Evolutionary conservation across 2,113 vertebrate species (phyloP).

Genomic region (Steatornis caripensis): DNA sequence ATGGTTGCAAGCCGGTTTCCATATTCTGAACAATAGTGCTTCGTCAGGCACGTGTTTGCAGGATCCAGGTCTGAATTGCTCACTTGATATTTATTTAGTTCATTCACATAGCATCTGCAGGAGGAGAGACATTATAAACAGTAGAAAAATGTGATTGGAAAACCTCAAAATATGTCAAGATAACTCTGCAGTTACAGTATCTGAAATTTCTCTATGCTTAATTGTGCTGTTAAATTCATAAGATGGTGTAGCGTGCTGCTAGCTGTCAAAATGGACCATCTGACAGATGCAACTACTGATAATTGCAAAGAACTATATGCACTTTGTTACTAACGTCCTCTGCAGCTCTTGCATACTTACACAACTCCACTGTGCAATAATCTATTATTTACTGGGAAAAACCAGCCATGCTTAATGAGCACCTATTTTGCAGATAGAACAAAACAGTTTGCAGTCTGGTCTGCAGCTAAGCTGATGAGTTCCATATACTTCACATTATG

Average conservation of each 20-base stretch:
- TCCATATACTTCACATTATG: background rate
- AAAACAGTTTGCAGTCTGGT: background rate
- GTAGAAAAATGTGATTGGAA: background rate
- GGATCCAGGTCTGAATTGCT: background rate
- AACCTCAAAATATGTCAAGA: background rate
- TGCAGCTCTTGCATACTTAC: background rate
- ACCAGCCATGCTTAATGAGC: background rate
- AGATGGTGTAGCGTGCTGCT: background rate
- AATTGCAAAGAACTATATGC: background rate
- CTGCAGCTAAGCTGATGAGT: background rate
- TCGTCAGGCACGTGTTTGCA: rapidly evolving
- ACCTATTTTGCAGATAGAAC: background rate
- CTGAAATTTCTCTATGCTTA: background rate
- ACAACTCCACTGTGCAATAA: background rate
- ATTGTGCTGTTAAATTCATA: background rate
- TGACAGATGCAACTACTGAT: background rate
- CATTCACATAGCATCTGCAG: background rate
- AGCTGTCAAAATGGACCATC: background rate
- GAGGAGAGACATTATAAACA: background rate
- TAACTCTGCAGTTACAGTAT: background rate
- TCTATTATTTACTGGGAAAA: background rate
- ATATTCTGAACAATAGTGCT: background rate
- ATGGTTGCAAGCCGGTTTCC: background rate
- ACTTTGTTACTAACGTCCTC: background rate
- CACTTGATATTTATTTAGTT: background rate